A percentile compares a stretch with the other conserved stretches of the same genome.
phyloP scores from a whole-genome alignment of 1,140 invertebrate genomes.

The Lepidotrigona ventralis region DNA sequence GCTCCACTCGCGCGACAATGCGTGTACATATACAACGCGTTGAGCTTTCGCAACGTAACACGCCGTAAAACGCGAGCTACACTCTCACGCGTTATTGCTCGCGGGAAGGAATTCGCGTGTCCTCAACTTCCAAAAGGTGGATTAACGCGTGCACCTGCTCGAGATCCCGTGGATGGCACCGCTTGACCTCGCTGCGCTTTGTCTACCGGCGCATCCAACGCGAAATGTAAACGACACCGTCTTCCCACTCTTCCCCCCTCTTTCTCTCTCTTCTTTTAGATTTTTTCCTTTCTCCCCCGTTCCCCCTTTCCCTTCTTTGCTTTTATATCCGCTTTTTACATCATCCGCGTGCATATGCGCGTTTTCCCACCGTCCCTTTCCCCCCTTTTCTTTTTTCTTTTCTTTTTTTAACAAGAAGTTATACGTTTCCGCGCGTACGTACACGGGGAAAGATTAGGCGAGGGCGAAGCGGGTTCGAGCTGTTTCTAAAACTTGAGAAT shows the following conservation, averaged over 20 bases:
- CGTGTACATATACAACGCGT: not conserved
- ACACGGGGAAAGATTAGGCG: not conserved
- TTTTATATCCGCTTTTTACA: too few relatives aligned
- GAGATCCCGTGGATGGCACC: not conserved
- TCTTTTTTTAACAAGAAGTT: too few relatives aligned
- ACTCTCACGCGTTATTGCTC: constrained; percentile 19
- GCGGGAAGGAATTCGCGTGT: constrained; percentile 33
- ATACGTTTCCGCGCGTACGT: not conserved
- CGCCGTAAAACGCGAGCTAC: constrained; percentile 31
- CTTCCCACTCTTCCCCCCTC: not conserved
- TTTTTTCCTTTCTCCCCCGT: too few relatives aligned
- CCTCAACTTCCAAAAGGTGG: constrained; percentile 4
- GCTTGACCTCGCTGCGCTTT: not conserved
- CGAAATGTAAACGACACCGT: not conserved
- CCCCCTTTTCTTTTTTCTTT: too few relatives aligned
- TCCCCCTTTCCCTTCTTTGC: too few relatives aligned
- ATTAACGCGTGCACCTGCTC: constrained; percentile 36
- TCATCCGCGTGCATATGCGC: too few relatives aligned
- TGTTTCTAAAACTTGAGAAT: not conserved
- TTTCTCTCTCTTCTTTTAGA: too few relatives aligned
- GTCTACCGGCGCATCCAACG: not conserved
- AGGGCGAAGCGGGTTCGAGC: not conserved
- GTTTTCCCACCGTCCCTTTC: not conserved
- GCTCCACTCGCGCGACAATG: constrained; percentile 3
- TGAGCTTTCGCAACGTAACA: constrained; percentile 18